Evolutionary conservation across 2,888 invertebrate genomes (phyloP).

Genomic region (Epistrophe grossulariae): DNA sequence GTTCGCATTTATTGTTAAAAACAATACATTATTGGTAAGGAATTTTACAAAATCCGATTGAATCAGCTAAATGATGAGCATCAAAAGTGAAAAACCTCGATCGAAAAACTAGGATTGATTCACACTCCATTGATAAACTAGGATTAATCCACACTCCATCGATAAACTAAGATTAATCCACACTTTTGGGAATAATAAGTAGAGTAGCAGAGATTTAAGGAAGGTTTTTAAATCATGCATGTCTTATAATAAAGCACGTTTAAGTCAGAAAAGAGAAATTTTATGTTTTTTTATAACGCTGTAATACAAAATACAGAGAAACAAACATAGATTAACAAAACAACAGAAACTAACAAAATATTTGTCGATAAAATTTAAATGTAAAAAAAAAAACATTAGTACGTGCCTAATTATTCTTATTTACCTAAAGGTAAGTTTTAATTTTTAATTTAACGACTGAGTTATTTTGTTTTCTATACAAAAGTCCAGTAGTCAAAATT

Average conservation of each 20-base stretch:
- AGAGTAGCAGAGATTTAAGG: neutral
- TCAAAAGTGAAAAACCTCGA: too few species aligned
- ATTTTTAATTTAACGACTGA: slow-evolving; percentile 63
- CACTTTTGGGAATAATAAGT: neutral
- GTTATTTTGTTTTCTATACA: slow-evolving; percentile 53
- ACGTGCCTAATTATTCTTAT: slow-evolving; percentile 60
- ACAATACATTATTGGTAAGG: too few species aligned
- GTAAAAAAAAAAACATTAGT: slow-evolving; percentile 5
- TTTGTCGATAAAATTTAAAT: neutral
- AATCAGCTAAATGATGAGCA: too few species aligned
- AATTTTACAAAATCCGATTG: too few species aligned
- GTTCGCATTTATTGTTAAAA: too few species aligned
- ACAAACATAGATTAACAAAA: slow-evolving; percentile 6
- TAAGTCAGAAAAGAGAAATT: neutral
- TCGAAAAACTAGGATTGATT: too few species aligned
- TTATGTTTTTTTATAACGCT: neutral
- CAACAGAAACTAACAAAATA: neutral
- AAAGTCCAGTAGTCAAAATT: slow-evolving; percentile 65
- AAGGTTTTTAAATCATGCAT: neutral
- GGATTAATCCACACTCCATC: too few species aligned
- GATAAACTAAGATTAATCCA: too few species aligned
- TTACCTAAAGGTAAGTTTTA: slow-evolving; percentile 70
- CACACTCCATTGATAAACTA: too few species aligned
- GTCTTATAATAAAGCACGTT: too few species aligned
- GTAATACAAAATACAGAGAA: slow-evolving; percentile 35